Evolutionary conservation across 2,888 invertebrate genomes (phyloP).

Genomic region (Pogonocherus hispidulus): DNA sequence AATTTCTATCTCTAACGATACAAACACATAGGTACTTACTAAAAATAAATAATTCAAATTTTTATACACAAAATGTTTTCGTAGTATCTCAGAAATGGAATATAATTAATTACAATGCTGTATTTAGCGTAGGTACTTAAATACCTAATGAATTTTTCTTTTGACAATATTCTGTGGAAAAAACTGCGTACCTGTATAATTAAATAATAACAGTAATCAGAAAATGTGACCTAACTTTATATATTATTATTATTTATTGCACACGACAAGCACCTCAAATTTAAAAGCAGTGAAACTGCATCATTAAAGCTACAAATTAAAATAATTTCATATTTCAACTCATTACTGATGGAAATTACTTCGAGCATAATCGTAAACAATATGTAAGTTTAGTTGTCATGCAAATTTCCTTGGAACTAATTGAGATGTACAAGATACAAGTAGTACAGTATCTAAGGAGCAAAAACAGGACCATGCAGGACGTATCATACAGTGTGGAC

Average conservation of each 20-base stretch:
- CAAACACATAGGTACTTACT: too few relatives aligned
- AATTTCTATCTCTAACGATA: too few relatives aligned
- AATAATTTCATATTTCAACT: background rate
- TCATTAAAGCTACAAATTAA: constrained; percentile 1
- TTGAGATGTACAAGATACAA: background rate
- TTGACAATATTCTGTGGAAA: background rate
- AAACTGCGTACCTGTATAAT: background rate
- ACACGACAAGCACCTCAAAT: background rate
- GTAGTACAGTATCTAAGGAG: background rate
- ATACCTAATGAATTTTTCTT: too few relatives aligned
- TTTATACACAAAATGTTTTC: too few relatives aligned
- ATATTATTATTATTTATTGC: background rate
- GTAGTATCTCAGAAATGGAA: too few relatives aligned
- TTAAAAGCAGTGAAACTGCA: background rate
- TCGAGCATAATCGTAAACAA: constrained; percentile 1
- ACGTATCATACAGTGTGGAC: too few relatives aligned
- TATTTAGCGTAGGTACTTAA: too few relatives aligned
- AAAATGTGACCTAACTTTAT: background rate
- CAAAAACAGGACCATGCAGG: too few relatives aligned
- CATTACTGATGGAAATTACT: constrained; percentile 2
- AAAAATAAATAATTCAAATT: too few relatives aligned
- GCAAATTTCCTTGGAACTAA: background rate
- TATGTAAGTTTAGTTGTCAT: background rate
- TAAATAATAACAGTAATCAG: constrained; percentile 3
- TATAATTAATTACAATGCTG: too few relatives aligned